phyloP scores from a whole-genome alignment of 2,797 vertebrate genomes.

The Fringilla coelebs region DNA sequence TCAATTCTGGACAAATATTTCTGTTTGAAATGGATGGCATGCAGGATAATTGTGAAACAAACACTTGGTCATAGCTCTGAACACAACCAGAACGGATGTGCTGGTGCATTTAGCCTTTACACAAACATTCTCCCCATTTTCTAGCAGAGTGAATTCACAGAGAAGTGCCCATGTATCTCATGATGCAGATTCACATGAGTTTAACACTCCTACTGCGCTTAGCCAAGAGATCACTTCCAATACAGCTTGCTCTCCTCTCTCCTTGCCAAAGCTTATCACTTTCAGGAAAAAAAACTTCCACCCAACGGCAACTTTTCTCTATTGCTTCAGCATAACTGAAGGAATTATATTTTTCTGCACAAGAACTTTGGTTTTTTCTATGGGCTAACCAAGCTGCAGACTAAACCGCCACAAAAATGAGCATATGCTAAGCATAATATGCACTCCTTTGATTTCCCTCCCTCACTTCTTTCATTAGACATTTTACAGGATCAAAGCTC shows the following conservation, averaged over 20 bases:
- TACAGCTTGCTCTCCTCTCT: neutral
- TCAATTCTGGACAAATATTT: constrained; percentile 34
- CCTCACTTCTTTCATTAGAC: neutral
- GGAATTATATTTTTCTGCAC: neutral
- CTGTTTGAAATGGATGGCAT: neutral
- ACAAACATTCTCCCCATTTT: neutral
- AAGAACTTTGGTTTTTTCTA: neutral
- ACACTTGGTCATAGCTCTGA: neutral
- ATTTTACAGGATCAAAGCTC: neutral
- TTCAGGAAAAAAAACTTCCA: neutral
- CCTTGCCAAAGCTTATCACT: neutral
- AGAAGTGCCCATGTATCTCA: neutral
- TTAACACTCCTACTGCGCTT: neutral
- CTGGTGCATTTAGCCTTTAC: neutral
- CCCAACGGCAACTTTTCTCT: neutral
- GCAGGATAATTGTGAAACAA: neutral
- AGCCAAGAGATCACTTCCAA: neutral
- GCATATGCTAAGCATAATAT: neutral
- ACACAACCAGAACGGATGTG: neutral
- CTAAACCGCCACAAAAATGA: neutral
- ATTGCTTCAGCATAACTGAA: neutral
- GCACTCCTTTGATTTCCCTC: neutral
- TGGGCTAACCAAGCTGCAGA: neutral
- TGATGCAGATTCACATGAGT: neutral
- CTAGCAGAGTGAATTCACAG: neutral